Evolutionary conservation across 2,888 invertebrate species (phyloP), one percentile per base, ranked within the genome.

Genomic region (Ichneumon xanthorius): DNA sequence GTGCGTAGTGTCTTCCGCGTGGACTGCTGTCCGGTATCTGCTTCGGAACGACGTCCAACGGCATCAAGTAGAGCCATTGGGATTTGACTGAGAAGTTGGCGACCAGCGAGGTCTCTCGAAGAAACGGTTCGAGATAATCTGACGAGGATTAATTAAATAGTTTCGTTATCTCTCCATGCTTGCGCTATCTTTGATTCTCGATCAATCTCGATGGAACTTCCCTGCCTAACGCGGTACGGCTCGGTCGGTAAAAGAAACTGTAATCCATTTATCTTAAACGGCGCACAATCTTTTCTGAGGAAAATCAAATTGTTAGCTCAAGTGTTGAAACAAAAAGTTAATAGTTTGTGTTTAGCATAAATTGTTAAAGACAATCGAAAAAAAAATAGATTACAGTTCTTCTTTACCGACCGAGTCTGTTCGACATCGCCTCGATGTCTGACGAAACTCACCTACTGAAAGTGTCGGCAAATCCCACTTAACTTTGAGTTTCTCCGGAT

Each of bases 81-180:
- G 98, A 98, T 92, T 98, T 97, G 0, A 98, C 95, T 0, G 96
- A 96, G 92, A 98, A 97, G 92, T 97, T 96, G 71, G 97, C 97
- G 30, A 98, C 95, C 0, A 96, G 94, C 7, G 95, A 95, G 72
- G 98, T 92, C 86, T 96, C 96, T 14, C 96, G 94, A 68, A 98
- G 94, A 89, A 98, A 97, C 0, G 97, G 97, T 50, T 96, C 95
- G 83, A 99, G 94, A 94, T 97, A 98, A 77, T 96, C 97, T 97
- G 94, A 16, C 94, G 94, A 68, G 48, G 61, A 71, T 22, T 16
- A 48, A 48, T 63, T n/a, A 6, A 70, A 40, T 40, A 11, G 37
- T 53, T 55, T 53, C 45, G 7, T 26, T 53, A 50, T 30, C 76
- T 14, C 30, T 14, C 73, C 67, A 33, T 2, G 11, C 11, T 40